Evolutionary conservation across 1,140 invertebrate genomes (phyloP).

Genomic region (Drosophila mauritiana): DNA sequence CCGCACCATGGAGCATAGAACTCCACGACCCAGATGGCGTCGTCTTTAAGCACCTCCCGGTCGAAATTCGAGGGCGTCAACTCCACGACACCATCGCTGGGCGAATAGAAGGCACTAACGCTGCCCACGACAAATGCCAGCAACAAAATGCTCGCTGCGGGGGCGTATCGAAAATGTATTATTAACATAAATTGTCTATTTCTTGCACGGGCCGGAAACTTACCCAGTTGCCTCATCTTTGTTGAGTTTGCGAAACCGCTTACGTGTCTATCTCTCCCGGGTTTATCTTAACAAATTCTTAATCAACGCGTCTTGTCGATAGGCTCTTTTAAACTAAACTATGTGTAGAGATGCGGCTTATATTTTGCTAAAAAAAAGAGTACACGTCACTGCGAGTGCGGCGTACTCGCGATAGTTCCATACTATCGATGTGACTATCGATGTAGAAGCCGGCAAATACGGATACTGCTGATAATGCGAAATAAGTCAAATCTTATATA

Average conservation of each 20-base stretch:
- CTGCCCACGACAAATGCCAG: constrained; percentile 42
- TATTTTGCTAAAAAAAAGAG: constrained; percentile 23
- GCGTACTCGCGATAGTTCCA: constrained; percentile 1
- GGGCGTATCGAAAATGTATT: constrained; percentile 15
- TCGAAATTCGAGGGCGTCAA: constrained; percentile 97
- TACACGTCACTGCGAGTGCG: constrained; percentile 26
- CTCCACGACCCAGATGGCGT: constrained; percentile 94
- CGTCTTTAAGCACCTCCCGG: constrained; percentile 91
- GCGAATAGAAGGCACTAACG: constrained; percentile 90
- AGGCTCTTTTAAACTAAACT: background rate
- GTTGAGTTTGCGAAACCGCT: background rate
- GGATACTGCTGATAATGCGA: too few species aligned
- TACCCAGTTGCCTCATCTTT: constrained; percentile 20
- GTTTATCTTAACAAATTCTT: constrained; percentile 11
- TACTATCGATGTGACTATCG: background rate
- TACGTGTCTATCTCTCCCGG: constrained; percentile 9
- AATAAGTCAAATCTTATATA: too few species aligned
- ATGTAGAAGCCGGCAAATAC: background rate
- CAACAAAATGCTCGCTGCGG: constrained; percentile 55
- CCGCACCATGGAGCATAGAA: constrained; percentile 98
- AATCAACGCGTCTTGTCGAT: constrained; percentile 15
- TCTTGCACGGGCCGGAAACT: background rate
- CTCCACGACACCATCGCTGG: constrained; percentile 94
- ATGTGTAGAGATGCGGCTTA: constrained; percentile 18
- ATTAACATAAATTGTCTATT: background rate